Evolutionary conservation across 1,140 invertebrate species (phyloP), one percentile per base, ranked within the genome.

Genomic region (Schlechtendalia chinensis): DNA sequence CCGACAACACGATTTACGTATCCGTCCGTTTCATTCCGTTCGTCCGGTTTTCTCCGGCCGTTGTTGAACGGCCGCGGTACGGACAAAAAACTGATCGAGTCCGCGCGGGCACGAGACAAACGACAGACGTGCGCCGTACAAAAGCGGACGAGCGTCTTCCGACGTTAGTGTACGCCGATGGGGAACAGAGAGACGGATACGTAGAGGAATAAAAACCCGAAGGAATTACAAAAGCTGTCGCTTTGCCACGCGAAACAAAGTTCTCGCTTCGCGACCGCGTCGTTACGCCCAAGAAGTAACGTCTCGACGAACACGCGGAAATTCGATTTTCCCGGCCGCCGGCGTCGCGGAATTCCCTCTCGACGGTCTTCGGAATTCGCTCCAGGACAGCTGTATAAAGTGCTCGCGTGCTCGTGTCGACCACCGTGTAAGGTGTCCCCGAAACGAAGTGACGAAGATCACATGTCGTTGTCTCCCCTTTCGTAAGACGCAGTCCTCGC

Each of bases 191-290:
- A 39, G 11, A 2, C 22, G 24, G 24, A 5, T 14, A 59, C 3
- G 12, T 47, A 1, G 12, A 69, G 16, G 22, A 69, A 47, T 29
- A 53, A 19, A 71, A 69, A 67, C 17, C 22, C 19, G 19, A 17
- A 11, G 5, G 17, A 50, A 27, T n/a, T n/a, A 22, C 22, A 53
- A 72, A 72, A 54, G 69, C 69, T 54, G 69, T 72, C 69, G 22
- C 24, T 50, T 8, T 39, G 69, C 54, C 69, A 72, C 69, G 69
- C 69, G 69, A 72, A 47, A 47, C 69, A 72, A 39, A 72, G 69
- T 72, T 27, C 8, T 47, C 22, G 22, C 67, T 3, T 47, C 39
- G 22, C 29, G 4, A 24, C 17, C 47, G 50, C 17, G 67, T 53
- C 39, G 24, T 54, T 72, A 29, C 69, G 29, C 50, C 27, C 47